These are phyloP conservation scores for Littorina saxatilis DNA, from an alignment of 1,140 invertebrate species.

Conservation along the genomic window DNA sequence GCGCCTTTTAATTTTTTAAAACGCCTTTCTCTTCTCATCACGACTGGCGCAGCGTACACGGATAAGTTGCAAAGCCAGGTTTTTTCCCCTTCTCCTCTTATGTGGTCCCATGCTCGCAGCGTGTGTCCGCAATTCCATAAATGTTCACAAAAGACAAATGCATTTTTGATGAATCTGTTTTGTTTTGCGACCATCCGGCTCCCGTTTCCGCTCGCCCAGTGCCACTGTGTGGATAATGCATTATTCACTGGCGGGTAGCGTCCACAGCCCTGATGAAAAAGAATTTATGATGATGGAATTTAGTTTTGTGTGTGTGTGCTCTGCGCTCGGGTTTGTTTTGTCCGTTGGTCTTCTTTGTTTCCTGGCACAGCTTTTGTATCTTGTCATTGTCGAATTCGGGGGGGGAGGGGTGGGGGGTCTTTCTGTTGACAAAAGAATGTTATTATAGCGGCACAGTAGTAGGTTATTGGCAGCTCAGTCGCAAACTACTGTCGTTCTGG, in stretches of 20 bases:
- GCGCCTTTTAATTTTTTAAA: no score
- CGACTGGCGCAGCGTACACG: no score
- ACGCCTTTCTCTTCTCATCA: no score
- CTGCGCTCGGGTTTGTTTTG: neutral
- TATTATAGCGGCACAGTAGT: no score
- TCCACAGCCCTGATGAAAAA: neutral
- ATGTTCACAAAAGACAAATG: neutral
- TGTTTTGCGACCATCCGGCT: neutral
- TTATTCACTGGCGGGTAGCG: neutral
- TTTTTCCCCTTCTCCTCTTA: no score
- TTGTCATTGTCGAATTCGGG: neutral
- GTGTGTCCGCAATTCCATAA: slow-evolving; percentile 7
- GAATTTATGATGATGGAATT: neutral
- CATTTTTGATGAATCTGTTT: slow-evolving; percentile 20
- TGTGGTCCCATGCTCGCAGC: no score
- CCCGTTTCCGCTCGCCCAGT: neutral
- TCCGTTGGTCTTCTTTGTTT: neutral
- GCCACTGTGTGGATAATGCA: slow-evolving; percentile 8
- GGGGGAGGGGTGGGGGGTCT: neutral
- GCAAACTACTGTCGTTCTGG: no score
- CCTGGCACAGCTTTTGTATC: neutral
- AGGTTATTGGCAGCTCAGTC: no score
- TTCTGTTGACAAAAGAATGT: no score
- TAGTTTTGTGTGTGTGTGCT: neutral
- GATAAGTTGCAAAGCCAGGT: no score